Evolutionary conservation across 2,113 vertebrate species (phyloP).

Genomic region (Perca flavescens): DNA sequence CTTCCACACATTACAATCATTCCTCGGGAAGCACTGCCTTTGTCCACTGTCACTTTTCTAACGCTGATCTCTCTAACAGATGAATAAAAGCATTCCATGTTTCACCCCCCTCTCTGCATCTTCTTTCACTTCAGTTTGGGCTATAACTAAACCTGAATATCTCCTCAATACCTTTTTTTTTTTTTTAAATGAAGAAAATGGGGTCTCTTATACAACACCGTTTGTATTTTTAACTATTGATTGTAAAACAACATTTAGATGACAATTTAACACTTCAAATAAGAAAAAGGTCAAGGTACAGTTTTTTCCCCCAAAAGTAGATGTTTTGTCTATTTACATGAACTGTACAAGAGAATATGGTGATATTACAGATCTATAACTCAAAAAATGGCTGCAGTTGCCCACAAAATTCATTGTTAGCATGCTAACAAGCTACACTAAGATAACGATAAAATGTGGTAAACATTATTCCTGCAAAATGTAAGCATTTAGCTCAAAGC

Average conservation of each 20-base stretch:
- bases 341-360: conserved; percentile 5
- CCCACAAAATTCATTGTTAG: neutral
- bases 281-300: conserved; percentile 17
- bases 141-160: neutral
- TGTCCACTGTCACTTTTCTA: conserved; percentile 79
- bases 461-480: neutral
- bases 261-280: conserved; percentile 10
- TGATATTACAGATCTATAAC: neutral
- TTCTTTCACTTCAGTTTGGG: conserved; percentile 6
- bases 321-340: conserved; percentile 39
- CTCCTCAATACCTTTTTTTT: neutral
- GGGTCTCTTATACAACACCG: neutral
- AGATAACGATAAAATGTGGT: neutral
- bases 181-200: neutral
- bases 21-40: conserved; percentile 67
- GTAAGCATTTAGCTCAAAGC: conserved; percentile 1
- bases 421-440: neutral
- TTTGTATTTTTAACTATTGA: conserved; percentile 36
- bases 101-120: conserved; percentile 28
- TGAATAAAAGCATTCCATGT: conserved; percentile 84
- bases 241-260: neutral
- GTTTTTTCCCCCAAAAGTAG: neutral
- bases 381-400: neutral
- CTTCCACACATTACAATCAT: conserved; percentile 55
- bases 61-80: conserved; percentile 81